Conservation (phyloP, 2,797 vertebrate species). For the Serranus cabrilla region DNA sequence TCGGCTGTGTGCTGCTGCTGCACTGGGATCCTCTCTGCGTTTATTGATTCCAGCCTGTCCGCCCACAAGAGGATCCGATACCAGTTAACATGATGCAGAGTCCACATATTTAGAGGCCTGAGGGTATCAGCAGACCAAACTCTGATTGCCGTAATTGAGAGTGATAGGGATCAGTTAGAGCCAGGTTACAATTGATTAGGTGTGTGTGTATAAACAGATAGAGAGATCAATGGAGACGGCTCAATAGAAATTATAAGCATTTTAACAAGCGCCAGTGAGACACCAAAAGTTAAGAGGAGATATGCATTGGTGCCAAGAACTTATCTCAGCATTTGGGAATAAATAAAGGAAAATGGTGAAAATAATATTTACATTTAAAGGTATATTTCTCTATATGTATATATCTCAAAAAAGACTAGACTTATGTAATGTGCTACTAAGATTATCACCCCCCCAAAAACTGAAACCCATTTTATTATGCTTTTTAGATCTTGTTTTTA, state of each 20-base stretch:
- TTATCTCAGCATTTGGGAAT: slow-evolving; percentile 5
- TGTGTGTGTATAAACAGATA: slow-evolving; percentile 70
- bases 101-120: slow-evolving; percentile 76
- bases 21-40: slow-evolving; percentile 51
- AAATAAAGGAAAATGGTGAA: not conserved
- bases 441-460: too few species aligned
- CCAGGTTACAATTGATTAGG: slow-evolving; percentile 75
- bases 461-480: too few species aligned
- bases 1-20: slow-evolving; percentile 25
- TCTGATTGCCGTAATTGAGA: slow-evolving; percentile 74
- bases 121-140: slow-evolving; percentile 60
- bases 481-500: too few species aligned
- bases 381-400: too few species aligned
- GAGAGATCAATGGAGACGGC: slow-evolving; percentile 62
- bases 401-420: too few species aligned
- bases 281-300: slow-evolving; percentile 25
- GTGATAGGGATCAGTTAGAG: slow-evolving; percentile 79
- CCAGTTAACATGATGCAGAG: slow-evolving; percentile 75
- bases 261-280: slow-evolving; percentile 60
- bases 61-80: slow-evolving; percentile 72
- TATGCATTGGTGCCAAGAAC: slow-evolving; percentile 27
- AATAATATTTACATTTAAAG: not conserved
- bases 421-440: too few species aligned
- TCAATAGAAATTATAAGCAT: slow-evolving; percentile 73
- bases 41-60: slow-evolving; percentile 71